These are phyloP conservation scores for Acanthis flammea DNA, from an alignment of 2,797 vertebrate genomes.

Conservation along the genomic window DNA sequence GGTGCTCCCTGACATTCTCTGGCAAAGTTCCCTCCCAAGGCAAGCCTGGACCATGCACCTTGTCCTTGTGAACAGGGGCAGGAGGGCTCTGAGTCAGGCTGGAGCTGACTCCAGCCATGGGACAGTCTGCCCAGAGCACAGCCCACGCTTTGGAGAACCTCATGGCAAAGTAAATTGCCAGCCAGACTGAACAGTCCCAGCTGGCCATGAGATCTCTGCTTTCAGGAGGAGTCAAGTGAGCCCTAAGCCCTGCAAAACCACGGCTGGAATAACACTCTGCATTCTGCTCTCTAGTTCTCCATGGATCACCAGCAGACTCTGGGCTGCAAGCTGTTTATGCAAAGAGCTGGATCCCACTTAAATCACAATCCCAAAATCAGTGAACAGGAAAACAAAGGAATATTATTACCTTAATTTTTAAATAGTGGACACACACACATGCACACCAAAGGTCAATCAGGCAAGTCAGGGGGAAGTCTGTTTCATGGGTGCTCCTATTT, in stretches of 20 bases:
- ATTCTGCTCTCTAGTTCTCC: background rate
- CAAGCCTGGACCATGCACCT: background rate
- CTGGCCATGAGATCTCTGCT: background rate
- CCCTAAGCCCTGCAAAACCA: background rate
- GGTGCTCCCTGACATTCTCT: background rate
- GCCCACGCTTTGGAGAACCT: background rate
- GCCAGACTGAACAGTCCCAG: background rate
- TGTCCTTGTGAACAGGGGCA: accelerated
- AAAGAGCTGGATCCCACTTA: background rate
- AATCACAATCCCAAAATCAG: background rate
- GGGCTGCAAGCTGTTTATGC: background rate
- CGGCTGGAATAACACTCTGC: background rate
- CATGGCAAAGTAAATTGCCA: background rate
- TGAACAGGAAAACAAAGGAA: background rate
- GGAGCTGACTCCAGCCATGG: background rate
- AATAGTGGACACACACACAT: background rate
- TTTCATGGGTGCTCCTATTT: background rate
- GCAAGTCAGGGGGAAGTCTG: background rate
- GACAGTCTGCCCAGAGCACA: background rate
- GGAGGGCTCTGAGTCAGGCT: background rate
- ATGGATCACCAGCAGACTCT: background rate
- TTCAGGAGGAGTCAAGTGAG: background rate
- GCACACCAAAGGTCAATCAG: background rate
- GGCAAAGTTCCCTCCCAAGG: background rate
- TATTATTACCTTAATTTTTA: background rate